Evolutionary conservation across 1,140 invertebrate genomes (phyloP), one percentile per base, ranked within the genome.

Genomic region (Caerostris extrusa): DNA sequence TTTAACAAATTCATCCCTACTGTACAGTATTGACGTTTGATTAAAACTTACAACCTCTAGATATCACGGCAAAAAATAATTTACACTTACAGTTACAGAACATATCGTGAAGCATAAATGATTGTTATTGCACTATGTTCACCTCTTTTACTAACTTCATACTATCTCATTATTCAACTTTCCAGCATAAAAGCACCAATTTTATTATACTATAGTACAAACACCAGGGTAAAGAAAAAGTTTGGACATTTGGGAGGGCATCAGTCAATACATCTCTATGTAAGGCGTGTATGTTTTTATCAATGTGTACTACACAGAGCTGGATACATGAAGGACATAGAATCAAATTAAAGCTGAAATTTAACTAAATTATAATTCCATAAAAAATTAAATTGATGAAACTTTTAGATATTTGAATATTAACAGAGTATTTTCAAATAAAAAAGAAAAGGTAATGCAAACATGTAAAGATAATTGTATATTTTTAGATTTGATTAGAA

Each of bases 91-190:
- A 67, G 56, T 67, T 71, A 89, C 55, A 69, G n/a, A 67, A 34
- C 50, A 69, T 69, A 56, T 56, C 17, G 12, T 56, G 19, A 89
- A 55, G 64, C 87, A 71, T 56, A 69, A 89, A 89, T 89, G 87
- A 89, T 89, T 89, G 87, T 89, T 61, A 58, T 77, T 85, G 82
- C 82, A 50, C 57, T 64, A 87, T 57, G 4, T 64, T 60, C 57
- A 34, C 14, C 55, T 50, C n/a, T 34, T 53, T 7, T 77, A 17
- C 57, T 83, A 17, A 7, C 17, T 10, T 17, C 55, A 14, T n/a
- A 57, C 57, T 58, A 34, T 34, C 34, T 34, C 34, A 34, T 34
- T 34, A 34, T 34, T 34, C 82, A 8, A 57, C 19, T n/a, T 19
- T 19, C 82, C 12, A 3, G 6, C n/a, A 7, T 55, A n/a, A 85